These are phyloP conservation scores for Drosophila elegans DNA, from an alignment of 1,140 invertebrate species.

Conservation along the genomic window DNA sequence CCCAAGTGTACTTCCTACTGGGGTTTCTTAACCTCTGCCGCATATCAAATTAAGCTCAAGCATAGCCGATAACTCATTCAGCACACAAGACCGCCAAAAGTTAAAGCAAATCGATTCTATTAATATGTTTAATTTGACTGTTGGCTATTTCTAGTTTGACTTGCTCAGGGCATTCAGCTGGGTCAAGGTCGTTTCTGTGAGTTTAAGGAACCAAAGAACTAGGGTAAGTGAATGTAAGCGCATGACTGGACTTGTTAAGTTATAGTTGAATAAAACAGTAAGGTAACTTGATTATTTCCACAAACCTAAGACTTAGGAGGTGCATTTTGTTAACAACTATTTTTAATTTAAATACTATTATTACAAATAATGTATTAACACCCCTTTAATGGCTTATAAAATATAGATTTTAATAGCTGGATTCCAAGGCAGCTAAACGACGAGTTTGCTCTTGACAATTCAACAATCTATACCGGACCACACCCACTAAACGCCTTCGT, in stretches of 20 bases:
- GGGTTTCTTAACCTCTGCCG: conserved; percentile 45
- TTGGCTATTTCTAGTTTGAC: conserved; percentile 14
- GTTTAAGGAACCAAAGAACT: conserved; percentile 8
- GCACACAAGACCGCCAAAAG: conserved; percentile 12
- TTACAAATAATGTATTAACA: not conserved
- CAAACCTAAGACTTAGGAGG: not conserved
- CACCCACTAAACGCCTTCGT: not conserved
- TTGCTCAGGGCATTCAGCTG: conserved; percentile 19
- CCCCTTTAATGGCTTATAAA: not conserved
- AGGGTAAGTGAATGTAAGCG: not conserved
- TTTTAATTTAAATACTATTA: too few relatives aligned
- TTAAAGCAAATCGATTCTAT: conserved; percentile 14
- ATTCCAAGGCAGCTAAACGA: conserved; percentile 2
- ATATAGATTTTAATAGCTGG: not conserved
- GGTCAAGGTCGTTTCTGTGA: conserved; percentile 27
- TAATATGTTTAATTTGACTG: conserved; percentile 26
- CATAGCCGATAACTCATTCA: conserved; percentile 8
- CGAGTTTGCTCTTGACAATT: conserved; percentile 3
- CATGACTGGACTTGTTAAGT: not conserved
- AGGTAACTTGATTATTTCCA: not conserved
- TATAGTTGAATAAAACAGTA: not conserved
- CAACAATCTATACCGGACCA: not conserved
- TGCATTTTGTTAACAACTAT: not conserved
- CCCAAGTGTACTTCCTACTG: conserved; percentile 37
- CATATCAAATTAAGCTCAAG: conserved; percentile 27